Conservation (phyloP, 2,113 vertebrate genomes). For the Otocyon megalotis region DNA sequence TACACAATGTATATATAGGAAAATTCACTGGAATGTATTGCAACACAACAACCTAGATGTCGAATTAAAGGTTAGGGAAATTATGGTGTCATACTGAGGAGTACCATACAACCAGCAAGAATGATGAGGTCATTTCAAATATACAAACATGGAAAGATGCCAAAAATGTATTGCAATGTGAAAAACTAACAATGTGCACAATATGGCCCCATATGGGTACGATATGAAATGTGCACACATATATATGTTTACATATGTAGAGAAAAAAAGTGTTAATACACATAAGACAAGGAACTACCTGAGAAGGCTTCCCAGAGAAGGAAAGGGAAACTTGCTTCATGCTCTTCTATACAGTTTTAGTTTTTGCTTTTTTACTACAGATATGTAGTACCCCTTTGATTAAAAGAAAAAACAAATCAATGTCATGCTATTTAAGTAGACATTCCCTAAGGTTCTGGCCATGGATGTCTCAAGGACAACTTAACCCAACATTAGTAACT, state of each 20-base stretch:
- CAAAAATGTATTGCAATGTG: not conserved
- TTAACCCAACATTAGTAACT: not conserved
- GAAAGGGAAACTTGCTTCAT: constrained; percentile 26
- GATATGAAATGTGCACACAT: not conserved
- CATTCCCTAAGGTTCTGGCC: not conserved
- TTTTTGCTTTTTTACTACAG: constrained; percentile 3
- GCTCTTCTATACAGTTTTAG: not conserved
- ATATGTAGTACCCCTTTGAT: not conserved
- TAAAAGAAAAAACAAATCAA: not conserved
- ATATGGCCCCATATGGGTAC: not conserved
- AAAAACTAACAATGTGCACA: constrained; percentile 19
- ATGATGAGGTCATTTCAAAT: not conserved
- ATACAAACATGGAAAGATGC: not conserved
- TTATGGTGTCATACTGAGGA: not conserved
- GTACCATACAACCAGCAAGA: not conserved
- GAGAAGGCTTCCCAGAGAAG: not conserved
- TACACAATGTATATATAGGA: not conserved
- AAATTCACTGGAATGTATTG: not conserved
- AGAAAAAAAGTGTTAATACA: not conserved
- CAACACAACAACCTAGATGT: not conserved
- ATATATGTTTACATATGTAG: not conserved
- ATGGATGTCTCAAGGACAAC: not conserved
- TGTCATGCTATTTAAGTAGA: not conserved
- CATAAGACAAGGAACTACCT: not conserved
- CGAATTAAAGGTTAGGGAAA: not conserved